Conservation (phyloP, 2,113 vertebrate genomes). For the Protobothrops flavoviridis region DNA sequence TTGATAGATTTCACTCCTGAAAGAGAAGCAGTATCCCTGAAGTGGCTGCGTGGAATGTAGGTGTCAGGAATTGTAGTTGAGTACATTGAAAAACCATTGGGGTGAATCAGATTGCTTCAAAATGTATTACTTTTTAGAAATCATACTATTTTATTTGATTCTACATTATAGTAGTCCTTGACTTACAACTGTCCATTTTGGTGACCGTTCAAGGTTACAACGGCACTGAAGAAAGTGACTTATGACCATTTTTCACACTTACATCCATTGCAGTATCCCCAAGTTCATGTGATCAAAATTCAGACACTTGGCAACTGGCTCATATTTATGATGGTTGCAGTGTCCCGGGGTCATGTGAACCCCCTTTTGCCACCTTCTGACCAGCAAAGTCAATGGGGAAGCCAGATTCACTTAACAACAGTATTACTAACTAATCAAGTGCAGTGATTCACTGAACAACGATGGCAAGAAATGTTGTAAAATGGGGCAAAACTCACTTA, state of each 20-base stretch:
- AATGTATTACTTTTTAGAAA: not conserved
- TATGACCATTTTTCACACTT: too few species aligned
- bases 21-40: not conserved
- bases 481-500: not conserved
- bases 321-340: not conserved
- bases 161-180: not conserved
- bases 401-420: not conserved
- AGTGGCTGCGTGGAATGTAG: not conserved
- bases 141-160: not conserved
- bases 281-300: not conserved
- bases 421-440: too few species aligned
- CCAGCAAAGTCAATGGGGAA: not conserved
- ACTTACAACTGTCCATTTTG: too few species aligned
- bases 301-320: not conserved
- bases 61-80: not conserved
- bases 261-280: not conserved
- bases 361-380: not conserved
- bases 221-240: too few species aligned
- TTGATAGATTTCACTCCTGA: not conserved
- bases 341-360: not conserved
- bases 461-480: not conserved
- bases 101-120: not conserved
- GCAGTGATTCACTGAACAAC: not conserved
- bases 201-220: too few species aligned
- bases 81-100: not conserved